Percentiles rank a stretch among this genome's conserved stretches.
Conservation (phyloP, 2,113 vertebrate genomes). For the Dipodomys ordii region DNA sequence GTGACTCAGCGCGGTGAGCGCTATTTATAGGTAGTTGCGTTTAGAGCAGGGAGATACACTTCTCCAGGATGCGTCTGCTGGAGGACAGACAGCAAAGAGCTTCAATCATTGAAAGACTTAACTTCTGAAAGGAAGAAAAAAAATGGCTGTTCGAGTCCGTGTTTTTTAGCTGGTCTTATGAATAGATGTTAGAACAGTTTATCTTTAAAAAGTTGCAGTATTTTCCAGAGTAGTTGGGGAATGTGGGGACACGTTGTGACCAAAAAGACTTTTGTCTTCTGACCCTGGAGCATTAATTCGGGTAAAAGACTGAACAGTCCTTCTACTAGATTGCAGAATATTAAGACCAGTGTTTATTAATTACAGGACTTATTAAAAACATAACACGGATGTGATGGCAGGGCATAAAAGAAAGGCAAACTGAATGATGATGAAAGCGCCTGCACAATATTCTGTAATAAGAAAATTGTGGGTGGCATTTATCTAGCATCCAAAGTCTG, state of each 20-base stretch:
- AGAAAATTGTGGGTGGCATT: not conserved
- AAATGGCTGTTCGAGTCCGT: not conserved
- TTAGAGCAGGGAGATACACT: constrained; percentile 45
- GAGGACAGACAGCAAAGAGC: not conserved
- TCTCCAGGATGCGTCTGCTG: not conserved
- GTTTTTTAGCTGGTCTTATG: not conserved
- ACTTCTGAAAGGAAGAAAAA: not conserved
- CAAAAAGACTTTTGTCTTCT: not conserved
- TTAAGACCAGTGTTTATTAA: constrained; percentile 34
- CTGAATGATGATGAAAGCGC: not conserved
- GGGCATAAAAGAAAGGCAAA: constrained; percentile 9
- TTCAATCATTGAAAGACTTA: constrained; percentile 24
- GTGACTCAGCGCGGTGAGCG: constrained; percentile 75
- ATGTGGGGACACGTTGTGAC: not conserved
- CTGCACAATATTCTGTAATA: constrained; percentile 12
- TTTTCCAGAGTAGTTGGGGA: constrained; percentile 20
- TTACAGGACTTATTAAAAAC: constrained; percentile 39
- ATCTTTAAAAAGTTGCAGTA: constrained; percentile 7
- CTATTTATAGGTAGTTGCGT: constrained; percentile 74
- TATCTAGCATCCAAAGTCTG: constrained; percentile 2
- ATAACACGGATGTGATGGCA: not conserved
- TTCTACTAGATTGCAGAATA: not conserved
- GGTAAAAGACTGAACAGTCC: not conserved
- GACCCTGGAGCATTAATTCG: not conserved
- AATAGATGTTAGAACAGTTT: not conserved